Conservation (phyloP, 2,888 invertebrate genomes). For the Epicampocera succincta region DNA sequence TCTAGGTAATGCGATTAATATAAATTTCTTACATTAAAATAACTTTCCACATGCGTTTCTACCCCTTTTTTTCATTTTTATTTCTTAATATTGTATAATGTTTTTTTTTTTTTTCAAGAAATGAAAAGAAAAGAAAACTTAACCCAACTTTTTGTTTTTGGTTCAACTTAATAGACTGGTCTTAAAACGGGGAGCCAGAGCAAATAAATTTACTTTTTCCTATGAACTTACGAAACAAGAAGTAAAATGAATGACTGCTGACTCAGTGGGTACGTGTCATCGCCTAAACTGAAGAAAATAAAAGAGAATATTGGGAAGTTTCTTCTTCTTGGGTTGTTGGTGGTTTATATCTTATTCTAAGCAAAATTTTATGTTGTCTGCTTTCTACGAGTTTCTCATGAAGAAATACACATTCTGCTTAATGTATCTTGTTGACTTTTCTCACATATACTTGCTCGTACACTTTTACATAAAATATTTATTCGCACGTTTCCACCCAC, state of each 20-base stretch:
- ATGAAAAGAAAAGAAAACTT: constrained; percentile 42
- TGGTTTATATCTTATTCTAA: constrained; percentile 37
- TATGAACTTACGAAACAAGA: neutral
- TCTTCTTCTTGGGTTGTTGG: too few species aligned
- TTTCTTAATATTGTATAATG: constrained; percentile 33
- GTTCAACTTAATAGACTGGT: constrained; percentile 48
- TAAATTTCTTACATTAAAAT: constrained; percentile 43
- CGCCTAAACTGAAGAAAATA: constrained; percentile 20
- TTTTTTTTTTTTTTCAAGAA: too few species aligned
- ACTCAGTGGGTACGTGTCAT: constrained; percentile 63
- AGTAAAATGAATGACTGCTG: constrained; percentile 51
- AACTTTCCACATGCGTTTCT: constrained; percentile 9
- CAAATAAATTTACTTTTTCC: constrained; percentile 2
- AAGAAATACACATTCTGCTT: neutral
- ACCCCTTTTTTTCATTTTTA: constrained; percentile 10
- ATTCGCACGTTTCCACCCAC: constrained; percentile 10
- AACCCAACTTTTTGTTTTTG: constrained; percentile 1
- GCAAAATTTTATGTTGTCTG: constrained; percentile 26
- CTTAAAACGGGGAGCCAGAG: neutral
- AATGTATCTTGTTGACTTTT: constrained; percentile 20
- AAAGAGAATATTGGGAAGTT: constrained; percentile 35
- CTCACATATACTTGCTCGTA: neutral
- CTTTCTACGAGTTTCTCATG: constrained; percentile 10
- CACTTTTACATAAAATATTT: neutral
- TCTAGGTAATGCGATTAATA: constrained; percentile 44